Evolutionary conservation across 2,113 vertebrate species (phyloP).

Genomic region (Nothoprocta pentlandii): DNA sequence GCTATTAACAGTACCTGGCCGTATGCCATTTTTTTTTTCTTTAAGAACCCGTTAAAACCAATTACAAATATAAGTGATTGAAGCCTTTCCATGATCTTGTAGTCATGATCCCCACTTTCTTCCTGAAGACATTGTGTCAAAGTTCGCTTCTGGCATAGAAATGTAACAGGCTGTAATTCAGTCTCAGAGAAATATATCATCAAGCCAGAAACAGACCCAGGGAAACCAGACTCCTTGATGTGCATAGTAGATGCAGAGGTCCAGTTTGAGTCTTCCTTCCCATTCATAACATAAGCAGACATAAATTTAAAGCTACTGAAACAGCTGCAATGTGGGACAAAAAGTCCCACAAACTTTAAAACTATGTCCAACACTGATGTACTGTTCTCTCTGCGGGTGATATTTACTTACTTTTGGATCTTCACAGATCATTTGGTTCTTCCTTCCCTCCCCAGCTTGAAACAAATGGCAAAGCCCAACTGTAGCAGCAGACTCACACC

Average conservation of each 20-base stretch:
- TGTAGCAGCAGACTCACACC: background rate
- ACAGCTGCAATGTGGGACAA: background rate
- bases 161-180: background rate
- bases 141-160: background rate
- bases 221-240: background rate
- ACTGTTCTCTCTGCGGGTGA: background rate
- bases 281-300: background rate
- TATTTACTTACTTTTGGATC: background rate
- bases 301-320: background rate
- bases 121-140: accelerated
- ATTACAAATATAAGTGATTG: background rate
- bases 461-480: background rate
- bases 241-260: background rate
- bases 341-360: background rate
- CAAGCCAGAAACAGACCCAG: background rate
- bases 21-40: background rate
- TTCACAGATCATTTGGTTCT: background rate
- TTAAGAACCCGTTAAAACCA: background rate
- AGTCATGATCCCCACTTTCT: background rate
- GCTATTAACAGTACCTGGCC: background rate
- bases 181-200: background rate
- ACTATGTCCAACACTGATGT: background rate
- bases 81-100: background rate
- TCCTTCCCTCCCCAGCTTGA: background rate
- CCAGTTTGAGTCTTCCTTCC: background rate